A percentile compares a stretch with the other conserved stretches of the same genome.
Evolutionary conservation across 2,797 vertebrate species (phyloP).

Genomic region (Ataeniobius toweri): DNA sequence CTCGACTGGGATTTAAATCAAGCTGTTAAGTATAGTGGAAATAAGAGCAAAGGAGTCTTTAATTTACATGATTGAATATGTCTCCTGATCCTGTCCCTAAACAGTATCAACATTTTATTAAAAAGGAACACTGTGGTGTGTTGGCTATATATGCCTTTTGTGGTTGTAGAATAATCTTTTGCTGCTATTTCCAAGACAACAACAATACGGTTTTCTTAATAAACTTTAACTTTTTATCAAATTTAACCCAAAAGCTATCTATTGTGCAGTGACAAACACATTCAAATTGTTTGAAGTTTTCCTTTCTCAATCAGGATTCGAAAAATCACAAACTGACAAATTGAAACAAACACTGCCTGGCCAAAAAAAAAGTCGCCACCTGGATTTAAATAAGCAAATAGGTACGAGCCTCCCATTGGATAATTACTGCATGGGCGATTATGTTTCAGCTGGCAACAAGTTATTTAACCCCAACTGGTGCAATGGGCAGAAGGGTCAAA

Average conservation of each 20-base stretch:
- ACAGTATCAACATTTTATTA: not conserved
- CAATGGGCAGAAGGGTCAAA: too few relatives aligned
- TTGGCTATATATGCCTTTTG: not conserved
- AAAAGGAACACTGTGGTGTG: not conserved
- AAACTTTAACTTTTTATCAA: not conserved
- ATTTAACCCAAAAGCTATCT: not conserved
- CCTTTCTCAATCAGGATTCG: not conserved
- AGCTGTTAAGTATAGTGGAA: not conserved
- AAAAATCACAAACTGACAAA: too few relatives aligned
- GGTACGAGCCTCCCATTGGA: too few relatives aligned
- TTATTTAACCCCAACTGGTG: too few relatives aligned
- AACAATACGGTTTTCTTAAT: too few relatives aligned
- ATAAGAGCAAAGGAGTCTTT: not conserved
- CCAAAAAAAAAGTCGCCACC: too few relatives aligned
- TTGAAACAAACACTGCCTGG: not conserved
- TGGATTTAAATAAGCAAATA: too few relatives aligned
- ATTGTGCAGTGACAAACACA: not conserved
- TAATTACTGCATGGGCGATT: too few relatives aligned
- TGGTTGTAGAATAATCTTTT: not conserved
- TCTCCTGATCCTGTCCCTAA: not conserved
- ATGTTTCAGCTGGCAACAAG: too few relatives aligned
- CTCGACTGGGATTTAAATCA: not conserved
- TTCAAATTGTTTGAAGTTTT: not conserved
- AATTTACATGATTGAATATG: not conserved
- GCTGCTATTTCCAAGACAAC: not conserved